Conservation (phyloP, 2,888 invertebrate genomes). For the Hemicrepidius hirtus region DNA sequence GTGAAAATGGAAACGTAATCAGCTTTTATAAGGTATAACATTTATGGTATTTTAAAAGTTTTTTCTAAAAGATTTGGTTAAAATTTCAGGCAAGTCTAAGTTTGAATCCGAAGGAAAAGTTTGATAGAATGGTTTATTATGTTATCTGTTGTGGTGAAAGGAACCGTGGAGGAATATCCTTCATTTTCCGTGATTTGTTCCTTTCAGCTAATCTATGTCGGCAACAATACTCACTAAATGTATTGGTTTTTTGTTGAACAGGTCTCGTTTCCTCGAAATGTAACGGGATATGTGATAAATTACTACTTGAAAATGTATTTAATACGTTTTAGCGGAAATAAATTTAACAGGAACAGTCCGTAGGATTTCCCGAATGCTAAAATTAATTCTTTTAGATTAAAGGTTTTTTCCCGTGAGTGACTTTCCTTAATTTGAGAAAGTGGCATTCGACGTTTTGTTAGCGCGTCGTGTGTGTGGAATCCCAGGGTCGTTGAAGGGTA, state of each 20-base stretch:
- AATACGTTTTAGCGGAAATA: too few species aligned
- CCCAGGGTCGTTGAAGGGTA: constrained; percentile 10
- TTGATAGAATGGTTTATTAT: too few species aligned
- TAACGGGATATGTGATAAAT: too few species aligned
- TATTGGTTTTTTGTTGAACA: constrained; percentile 10
- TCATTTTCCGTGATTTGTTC: background rate
- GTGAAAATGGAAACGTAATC: too few species aligned
- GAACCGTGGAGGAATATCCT: background rate
- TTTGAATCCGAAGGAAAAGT: too few species aligned
- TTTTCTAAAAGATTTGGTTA: too few species aligned
- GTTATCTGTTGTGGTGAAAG: too few species aligned
- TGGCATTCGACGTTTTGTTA: constrained; percentile 9
- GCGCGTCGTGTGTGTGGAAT: constrained; percentile 2
- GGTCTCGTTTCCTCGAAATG: constrained; percentile 1
- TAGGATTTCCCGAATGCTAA: background rate
- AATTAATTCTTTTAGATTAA: background rate
- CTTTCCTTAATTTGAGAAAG: constrained; percentile 18
- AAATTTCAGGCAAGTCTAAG: too few species aligned
- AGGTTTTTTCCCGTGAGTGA: background rate
- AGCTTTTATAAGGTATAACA: too few species aligned
- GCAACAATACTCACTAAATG: constrained; percentile 6
- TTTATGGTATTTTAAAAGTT: too few species aligned
- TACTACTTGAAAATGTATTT: too few species aligned
- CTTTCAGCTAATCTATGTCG: constrained; percentile 10
- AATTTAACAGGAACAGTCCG: too few species aligned